Evolutionary conservation across 2,113 vertebrate species (phyloP).

Genomic region (Tachysurus vachellii): DNA sequence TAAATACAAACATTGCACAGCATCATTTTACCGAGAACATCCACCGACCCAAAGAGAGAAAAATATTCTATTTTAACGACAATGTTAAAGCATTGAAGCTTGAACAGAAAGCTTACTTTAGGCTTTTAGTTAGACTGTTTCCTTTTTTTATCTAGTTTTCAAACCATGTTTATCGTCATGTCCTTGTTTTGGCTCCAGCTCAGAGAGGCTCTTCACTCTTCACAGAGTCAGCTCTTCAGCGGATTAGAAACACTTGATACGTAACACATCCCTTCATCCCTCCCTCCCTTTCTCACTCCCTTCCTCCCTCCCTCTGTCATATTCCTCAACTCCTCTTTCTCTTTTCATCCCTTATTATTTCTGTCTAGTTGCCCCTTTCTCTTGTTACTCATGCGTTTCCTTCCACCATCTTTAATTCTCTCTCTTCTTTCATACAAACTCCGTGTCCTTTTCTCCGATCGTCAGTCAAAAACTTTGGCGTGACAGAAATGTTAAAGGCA

Average conservation of each 20-base stretch:
- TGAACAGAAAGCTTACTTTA: too few species aligned
- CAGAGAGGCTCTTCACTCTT: constrained; percentile 38
- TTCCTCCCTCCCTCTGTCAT: not conserved
- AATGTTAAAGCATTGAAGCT: not conserved
- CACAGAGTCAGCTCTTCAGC: constrained; percentile 62
- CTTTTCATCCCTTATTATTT: not conserved
- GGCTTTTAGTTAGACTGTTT: not conserved
- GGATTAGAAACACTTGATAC: constrained; percentile 5
- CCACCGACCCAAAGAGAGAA: not conserved
- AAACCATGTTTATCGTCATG: not conserved
- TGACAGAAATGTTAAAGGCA: not conserved
- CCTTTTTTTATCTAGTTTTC: not conserved
- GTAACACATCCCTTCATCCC: not conserved
- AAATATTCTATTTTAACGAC: not conserved
- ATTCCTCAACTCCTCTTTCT: not conserved
- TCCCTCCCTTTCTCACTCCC: not conserved
- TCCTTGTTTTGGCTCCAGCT: not conserved
- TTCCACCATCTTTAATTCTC: not conserved
- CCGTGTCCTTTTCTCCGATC: not conserved
- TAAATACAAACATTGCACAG: too few species aligned
- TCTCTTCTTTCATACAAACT: not conserved
- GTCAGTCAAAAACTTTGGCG: not conserved
- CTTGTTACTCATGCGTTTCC: not conserved
- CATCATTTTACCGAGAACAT: too few species aligned
- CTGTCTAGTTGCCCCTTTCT: not conserved